Evolutionary conservation across 1,140 invertebrate species (phyloP), one percentile per base, ranked within the genome.

Genomic region (Heterodera schachtii): DNA sequence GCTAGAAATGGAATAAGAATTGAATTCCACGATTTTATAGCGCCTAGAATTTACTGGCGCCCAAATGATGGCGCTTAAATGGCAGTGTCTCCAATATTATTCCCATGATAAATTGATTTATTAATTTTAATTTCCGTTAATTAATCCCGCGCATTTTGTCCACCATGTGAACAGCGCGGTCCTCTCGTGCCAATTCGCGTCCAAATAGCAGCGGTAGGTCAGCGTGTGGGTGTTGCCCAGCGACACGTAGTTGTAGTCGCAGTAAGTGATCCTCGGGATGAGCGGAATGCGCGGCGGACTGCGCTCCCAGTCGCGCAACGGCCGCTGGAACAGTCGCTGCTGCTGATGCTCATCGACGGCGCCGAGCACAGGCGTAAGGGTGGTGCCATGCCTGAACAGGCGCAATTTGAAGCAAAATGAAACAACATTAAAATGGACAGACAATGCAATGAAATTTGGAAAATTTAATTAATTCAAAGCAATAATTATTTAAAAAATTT

Each of bases 101-200:
- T 31, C 31, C 31, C 31, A n/a, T n/a, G n/a, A n/a, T n/a, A n/a
- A n/a, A n/a, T n/a, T n/a, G n/a, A n/a, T n/a, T n/a, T n/a, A n/a
- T n/a, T n/a, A n/a, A n/a, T n/a, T n/a, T n/a, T n/a, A n/a, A n/a
- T n/a, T 31, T 31, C 31, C 31, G 31, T 31, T 31, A 31, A 31
- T 31, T 31, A 31, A 31, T 31, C 31, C 31, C 31, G 0, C 49
- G 41, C 13, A 41, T 2, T 21, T 46, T 4, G 19, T 69, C 41
- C n/a, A 82, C 81, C 81, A 82, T 70, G 74, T 82, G 74, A 82
- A 82, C 2, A 82, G 80, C 19, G 81, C 81, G 9, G 81, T 82
- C 81, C 81, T 71, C 74, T 82, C 81, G 75, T 82, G 81, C 81
- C 81, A 82, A 75, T 82, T 82, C 21, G 81, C 81, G 57, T 82